Conservation (phyloP, 2,113 vertebrate species). For the Mungos mungo region DNA sequence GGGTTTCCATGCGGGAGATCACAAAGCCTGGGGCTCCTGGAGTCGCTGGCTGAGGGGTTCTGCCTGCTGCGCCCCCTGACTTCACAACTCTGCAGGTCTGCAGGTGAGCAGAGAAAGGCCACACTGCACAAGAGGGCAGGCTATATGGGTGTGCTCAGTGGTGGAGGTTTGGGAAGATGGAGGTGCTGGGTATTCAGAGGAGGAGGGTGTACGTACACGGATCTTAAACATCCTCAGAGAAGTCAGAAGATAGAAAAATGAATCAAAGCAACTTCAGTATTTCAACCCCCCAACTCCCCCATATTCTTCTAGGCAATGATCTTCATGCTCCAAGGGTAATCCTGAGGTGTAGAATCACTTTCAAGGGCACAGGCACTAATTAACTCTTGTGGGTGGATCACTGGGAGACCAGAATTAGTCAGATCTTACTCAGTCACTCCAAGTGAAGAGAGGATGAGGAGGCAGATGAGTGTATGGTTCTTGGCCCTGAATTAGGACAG, state of each 20-base stretch:
- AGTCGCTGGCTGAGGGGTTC: not conserved
- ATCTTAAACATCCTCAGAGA: not conserved
- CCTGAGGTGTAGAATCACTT: not conserved
- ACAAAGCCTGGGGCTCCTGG: not conserved
- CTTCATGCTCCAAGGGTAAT: not conserved
- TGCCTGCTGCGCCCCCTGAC: not conserved
- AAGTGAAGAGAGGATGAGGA: not conserved
- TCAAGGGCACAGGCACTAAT: conserved; percentile 12
- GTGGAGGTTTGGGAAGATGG: not conserved
- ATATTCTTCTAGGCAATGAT: not conserved
- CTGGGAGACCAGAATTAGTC: not conserved
- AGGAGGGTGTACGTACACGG: not conserved
- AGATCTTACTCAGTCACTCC: not conserved
- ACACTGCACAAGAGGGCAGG: fast-evolving
- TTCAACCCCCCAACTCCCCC: not conserved
- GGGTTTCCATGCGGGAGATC: not conserved
- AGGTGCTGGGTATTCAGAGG: not conserved
- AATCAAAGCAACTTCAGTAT: not conserved
- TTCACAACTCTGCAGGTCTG: not conserved
- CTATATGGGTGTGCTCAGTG: not conserved
- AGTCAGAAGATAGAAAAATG: not conserved
- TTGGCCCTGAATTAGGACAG: not conserved
- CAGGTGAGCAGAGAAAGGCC: not conserved
- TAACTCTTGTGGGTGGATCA: not conserved
- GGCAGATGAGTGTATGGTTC: not conserved